Percentiles rank a stretch among this genome's conserved stretches.
These are phyloP conservation scores for Caenorhabditis inopinata DNA, from an alignment of 1,140 invertebrate genomes.

Conservation along the genomic window DNA sequence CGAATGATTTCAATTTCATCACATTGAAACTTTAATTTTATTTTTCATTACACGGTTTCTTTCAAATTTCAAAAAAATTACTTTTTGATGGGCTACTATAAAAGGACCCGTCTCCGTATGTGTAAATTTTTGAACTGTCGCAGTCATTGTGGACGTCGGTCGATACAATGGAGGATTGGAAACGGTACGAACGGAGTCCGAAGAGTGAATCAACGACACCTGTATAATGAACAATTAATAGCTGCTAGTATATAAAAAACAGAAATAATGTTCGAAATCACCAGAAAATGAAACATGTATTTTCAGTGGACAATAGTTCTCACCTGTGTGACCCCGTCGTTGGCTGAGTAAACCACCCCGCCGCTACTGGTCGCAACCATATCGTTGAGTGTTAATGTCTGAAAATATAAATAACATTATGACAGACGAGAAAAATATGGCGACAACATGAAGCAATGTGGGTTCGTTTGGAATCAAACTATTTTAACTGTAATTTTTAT, in stretches of 20 bases:
- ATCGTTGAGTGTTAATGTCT: neutral
- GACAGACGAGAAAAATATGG: too few species aligned
- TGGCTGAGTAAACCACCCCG: neutral
- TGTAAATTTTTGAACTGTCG: neutral
- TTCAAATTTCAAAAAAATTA: neutral
- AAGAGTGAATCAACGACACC: constrained; percentile 17
- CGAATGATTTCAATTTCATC: too few species aligned
- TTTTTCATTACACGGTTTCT: too few species aligned
- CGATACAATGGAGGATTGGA: neutral
- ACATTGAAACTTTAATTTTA: too few species aligned
- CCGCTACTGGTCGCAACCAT: constrained; percentile 19
- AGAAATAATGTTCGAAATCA: too few species aligned
- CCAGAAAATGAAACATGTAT: too few species aligned
- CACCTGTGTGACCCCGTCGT: constrained; percentile 11
- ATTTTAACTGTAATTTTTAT: too few species aligned
- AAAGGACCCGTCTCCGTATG: neutral
- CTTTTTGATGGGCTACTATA: neutral
- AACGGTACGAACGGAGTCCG: constrained; percentile 1
- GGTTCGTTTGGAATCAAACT: too few species aligned
- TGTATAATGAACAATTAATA: neutral
- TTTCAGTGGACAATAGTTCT: neutral
- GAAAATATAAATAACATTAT: neutral
- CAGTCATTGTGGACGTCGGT: neutral
- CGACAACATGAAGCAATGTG: too few species aligned
- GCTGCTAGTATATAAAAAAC: too few species aligned